Evolutionary conservation across 2,797 vertebrate species (phyloP), one percentile per base, ranked within the genome.

Genomic region (Bradypodion pumilum): DNA sequence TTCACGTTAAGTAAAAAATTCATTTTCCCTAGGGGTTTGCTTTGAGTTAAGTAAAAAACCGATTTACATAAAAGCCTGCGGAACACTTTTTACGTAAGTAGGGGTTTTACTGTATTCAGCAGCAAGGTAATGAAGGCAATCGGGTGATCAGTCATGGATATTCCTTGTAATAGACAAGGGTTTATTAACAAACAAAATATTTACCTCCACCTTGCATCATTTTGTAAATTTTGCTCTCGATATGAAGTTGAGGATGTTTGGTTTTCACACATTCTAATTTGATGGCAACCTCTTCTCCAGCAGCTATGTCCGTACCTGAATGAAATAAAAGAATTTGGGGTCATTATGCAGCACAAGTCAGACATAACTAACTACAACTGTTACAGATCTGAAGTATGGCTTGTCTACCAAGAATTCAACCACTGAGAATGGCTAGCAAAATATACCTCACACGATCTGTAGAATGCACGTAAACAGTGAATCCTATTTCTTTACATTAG

Each of bases 151-250:
- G n/a, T 63, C 6, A 73, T 7, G 35, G 21, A 16, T 13, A 46
- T 46, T 46, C 73, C 6, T 29, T 60, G 37, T 35, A 59, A 10
- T 32, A 44, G 44, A 9, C 46, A 15, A 46, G 29, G 29, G 32
- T 62, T 69, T 29, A 29, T 42, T 4, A 59, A 40, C 29, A 16
- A 1, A 44, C 16, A 75, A 83, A 62, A 87, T 78, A 70, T 90
- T 84, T 94, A 97, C 98, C 98, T 97, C 98, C 98, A 92, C 98
- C 98, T 94, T 99, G 98, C 98, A 99, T 99, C 98, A 99, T 99
- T 94, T 99, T 99, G 96, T 99, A 99, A 95, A 99, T 98, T 96
- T 99, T 99, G 97, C 98, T 98, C 94, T 98, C 97, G 1, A 98
- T 98, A 92, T 98, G 97, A 59, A 98, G 97, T 91, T 98, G 97